Base-by-base conservation (phyloP, 2,888 invertebrate genomes). In the Eueremaeus valkanovi region DNA sequence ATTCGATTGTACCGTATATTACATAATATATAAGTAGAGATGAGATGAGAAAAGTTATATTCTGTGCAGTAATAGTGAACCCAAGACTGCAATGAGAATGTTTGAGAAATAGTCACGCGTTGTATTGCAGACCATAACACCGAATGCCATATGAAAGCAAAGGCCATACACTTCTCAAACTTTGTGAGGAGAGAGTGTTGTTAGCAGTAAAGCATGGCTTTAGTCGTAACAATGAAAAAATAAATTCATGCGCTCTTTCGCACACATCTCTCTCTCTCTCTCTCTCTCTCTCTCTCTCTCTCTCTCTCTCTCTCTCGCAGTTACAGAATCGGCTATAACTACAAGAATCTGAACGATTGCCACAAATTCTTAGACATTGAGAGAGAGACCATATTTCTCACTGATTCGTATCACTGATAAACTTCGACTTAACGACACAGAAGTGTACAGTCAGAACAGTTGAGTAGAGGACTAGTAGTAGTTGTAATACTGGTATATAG, bases 281-380 rank as follows among this genome's bases (percentile, higher is more conserved):
- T 16, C 45, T 36, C 9, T 16, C 9, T 16, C 45, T 45, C 11
- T 45, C 24, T 3, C 55, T n/a, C 51, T 11, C 29, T 21, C 16
- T 45, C 45, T 3, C 3, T 16, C 45, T 36, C 9, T 16, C 9
- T 16, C 45, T 45, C 11, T 45, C n/a, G n/a, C n/a, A n/a, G n/a
- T n/a, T n/a, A n/a, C n/a, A n/a, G n/a, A n/a, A n/a, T n/a, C n/a
- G n/a, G n/a, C 36, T 24, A 27, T 11, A 3, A 27, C 29, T 55
- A 55, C 55, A 55, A 55, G 24, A 55, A 55, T 55, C 55, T 55
- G 9, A 55, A 27, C 55, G 55, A 55, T 55, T 55, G 55, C 55
- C 24, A 55, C 55, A 45, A 45, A 45, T 45, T 45, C 11, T 45
- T 3, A 45, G 11, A 55, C 24, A 55, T 55, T 55, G 24, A 27